Percentiles rank a stretch among this genome's conserved stretches.
These are phyloP conservation scores for Nothocercus julius DNA, from an alignment of 2,113 vertebrate species.

Conservation along the genomic window DNA sequence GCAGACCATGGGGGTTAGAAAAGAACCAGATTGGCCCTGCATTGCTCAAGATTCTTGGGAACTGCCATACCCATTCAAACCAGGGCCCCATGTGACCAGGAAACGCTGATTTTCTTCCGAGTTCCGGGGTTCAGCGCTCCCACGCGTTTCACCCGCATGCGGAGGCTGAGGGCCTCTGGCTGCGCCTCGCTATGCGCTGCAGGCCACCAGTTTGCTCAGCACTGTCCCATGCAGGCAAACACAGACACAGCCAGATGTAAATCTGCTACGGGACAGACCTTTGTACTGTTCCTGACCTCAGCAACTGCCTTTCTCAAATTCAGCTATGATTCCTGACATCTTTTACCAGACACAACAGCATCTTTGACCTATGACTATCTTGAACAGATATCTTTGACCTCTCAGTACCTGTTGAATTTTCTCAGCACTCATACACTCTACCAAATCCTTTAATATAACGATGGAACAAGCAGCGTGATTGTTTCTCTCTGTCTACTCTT, in stretches of 20 bases:
- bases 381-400: background rate
- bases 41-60: background rate
- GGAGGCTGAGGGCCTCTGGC: background rate
- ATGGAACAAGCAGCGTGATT: background rate
- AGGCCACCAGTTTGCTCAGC: background rate
- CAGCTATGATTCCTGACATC: background rate
- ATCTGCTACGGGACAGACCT: background rate
- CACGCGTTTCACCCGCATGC: background rate
- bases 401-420: background rate
- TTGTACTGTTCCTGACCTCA: background rate
- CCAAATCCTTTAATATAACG: background rate
- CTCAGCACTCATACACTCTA: background rate
- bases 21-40: background rate
- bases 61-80: background rate
- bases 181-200: background rate
- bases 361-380: background rate
- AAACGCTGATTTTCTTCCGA: background rate
- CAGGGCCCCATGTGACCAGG: background rate
- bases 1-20: background rate
- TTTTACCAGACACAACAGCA: background rate
- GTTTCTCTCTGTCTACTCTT: background rate
- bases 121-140: background rate
- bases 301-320: background rate
- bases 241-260: background rate
- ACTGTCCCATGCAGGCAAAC: background rate